These are phyloP conservation scores for Pantala flavescens DNA, from an alignment of 1,140 invertebrate species.

Conservation along the genomic window DNA sequence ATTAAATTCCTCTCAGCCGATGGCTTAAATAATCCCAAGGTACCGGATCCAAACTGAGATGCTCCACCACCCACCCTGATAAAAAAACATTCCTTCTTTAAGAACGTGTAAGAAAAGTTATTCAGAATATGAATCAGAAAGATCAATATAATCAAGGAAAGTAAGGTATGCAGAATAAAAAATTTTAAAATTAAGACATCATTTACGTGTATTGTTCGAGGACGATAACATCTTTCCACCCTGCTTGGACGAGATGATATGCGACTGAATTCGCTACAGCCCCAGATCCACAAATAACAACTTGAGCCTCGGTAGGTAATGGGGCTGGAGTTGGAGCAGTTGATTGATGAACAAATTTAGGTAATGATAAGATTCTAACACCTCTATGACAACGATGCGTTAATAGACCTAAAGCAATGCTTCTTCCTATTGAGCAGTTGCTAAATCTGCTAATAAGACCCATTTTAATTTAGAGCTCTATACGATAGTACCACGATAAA, in stretches of 20 bases:
- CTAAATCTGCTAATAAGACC: neutral
- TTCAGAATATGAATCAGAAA: too few relatives aligned
- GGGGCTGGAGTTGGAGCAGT: neutral
- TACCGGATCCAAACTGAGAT: constrained; percentile 54
- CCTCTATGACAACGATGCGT: neutral
- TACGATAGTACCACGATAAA: too few relatives aligned
- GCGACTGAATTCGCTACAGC: constrained; percentile 55
- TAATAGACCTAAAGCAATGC: neutral
- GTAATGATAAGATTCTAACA: neutral
- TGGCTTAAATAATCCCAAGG: constrained; percentile 49
- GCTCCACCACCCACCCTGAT: constrained; percentile 51
- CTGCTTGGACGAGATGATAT: constrained; percentile 51
- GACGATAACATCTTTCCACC: constrained; percentile 52
- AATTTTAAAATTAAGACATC: neutral
- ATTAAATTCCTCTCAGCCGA: constrained; percentile 46
- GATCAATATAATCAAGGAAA: too few relatives aligned
- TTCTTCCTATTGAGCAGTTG: neutral
- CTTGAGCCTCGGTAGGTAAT: constrained; percentile 39
- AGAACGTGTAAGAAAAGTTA: neutral
- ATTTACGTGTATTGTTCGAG: constrained; percentile 48
- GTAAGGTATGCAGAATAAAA: too few relatives aligned
- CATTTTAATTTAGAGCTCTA: neutral
- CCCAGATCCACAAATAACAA: constrained; percentile 57
- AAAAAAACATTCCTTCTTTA: constrained; percentile 16
- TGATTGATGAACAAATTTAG: neutral